Base-by-base conservation (phyloP, 2,888 invertebrate genomes). In the Hipparchia sbordonii region DNA sequence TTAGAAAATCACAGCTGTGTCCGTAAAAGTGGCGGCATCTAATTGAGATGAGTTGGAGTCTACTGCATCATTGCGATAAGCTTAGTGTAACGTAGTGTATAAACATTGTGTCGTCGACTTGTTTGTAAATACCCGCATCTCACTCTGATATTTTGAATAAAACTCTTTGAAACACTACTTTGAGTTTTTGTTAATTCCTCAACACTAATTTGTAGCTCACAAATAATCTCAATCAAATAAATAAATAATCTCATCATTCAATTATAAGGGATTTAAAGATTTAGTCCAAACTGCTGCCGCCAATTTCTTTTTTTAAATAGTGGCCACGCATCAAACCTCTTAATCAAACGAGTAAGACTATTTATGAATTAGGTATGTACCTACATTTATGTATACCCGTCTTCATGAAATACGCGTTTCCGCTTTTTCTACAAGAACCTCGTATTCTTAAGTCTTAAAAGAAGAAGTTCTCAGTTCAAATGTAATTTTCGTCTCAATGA, bases 91-190 rank as follows among this genome's bases (percentile, higher is more conserved):
- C 51, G 56, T 70, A 59, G 72, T 69, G 65, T 66, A 62, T 70
- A 66, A 67, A 73, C 70, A 51, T 60, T 61, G 68, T 57, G 48
- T 52, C 69, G 69, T 67, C 69, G 45, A 82, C 80, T 77, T 83
- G 84, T 77, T 74, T 93, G 91, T 91, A 90, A 88, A 92, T 91
- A 92, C 80, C 84, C 82, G 81, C 85, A 86, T 83, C 82, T 86
- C 92, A 92, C 90, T 90, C 91, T 88, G 87, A 85, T 86, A 81
- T 82, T 84, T 89, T 85, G 80, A 91, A 91, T 91, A 90, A 89
- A 91, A 88, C 77, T 81, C 84, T 85, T 46, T 87, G 87, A 71
- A 87, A 85, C 83, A 85, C 83, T 82, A 82, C 4, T 70, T 69
- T 78, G 67, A 76, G 77, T 78, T 79, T 78, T 72, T 79, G 81